Evolutionary conservation across 2,888 invertebrate genomes (phyloP), one percentile per base, ranked within the genome.

Genomic region (Bellardia bayeri): DNA sequence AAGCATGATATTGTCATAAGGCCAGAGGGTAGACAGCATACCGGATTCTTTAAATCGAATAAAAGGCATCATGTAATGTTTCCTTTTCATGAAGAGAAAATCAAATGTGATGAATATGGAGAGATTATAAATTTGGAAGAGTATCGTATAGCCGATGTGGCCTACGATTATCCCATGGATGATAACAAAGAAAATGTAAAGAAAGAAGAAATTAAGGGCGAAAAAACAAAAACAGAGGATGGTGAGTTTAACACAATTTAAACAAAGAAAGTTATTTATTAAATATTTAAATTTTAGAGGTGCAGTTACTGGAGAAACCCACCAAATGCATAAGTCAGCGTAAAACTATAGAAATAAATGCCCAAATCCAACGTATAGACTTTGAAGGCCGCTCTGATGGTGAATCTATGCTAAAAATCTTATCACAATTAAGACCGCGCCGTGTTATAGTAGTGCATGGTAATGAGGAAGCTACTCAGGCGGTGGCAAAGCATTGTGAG

Each of bases 51-150:
- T 92, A 98, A 98, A 93, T 97, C 96, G 2, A 97, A 96, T 79
- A 97, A 98, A 94, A 97, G 98, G 81, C 97, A 98, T 90, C 97
- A 98, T 93, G 99, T 99, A 0, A 99, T 99, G 98, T 99, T 97
- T 94, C 99, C 99, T 1, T 97, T 96, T 92, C 96, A 96, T 66
- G 99, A 99, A 93, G 98, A 99, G 86, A 96, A 98, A 92, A 95
- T 98, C 42, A 96, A 98, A 92, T 96, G 96, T 91, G 99, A 99
- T 91, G 99, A 99, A 92, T 99, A 99, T 92, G 99, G 99, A 0
- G 99, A 99, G 94, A 96, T 98, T 61, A 97, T 99, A 80, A 96
- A 97, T 94, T 96, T 97, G 0, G 98, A 99, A 94, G 98, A 99
- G 91, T 99, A 98, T 93, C 96, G 97, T 91, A 95, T 98, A 82